A percentile compares a stretch with the other conserved stretches of the same genome.
These are phyloP conservation scores for Noctuana brunneofusca DNA, from an alignment of 2,888 invertebrate genomes.

Conservation along the genomic window DNA sequence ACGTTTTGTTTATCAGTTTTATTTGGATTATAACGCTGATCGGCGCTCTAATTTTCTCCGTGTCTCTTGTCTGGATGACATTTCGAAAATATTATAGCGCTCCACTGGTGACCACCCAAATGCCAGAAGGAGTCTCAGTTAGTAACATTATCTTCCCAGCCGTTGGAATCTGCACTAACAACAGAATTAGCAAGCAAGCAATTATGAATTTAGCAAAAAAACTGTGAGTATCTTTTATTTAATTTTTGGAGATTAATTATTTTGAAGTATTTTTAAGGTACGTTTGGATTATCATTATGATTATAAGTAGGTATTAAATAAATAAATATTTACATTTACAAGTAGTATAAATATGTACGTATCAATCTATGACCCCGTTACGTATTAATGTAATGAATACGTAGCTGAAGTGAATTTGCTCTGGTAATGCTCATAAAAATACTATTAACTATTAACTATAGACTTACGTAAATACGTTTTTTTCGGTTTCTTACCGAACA, in stretches of 20 bases:
- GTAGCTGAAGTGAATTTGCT: too few species aligned
- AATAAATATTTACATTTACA: too few species aligned
- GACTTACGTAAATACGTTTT: too few species aligned
- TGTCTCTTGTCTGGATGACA: slow-evolving; percentile 67
- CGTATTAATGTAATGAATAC: too few species aligned
- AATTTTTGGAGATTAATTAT: too few species aligned
- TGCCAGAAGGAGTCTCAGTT: slow-evolving; percentile 73
- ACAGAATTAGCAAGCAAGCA: slow-evolving; percentile 73
- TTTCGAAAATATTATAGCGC: slow-evolving; percentile 67
- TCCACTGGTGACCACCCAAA: slow-evolving; percentile 70
- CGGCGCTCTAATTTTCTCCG: slow-evolving; percentile 65
- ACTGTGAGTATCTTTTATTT: slow-evolving; percentile 57
- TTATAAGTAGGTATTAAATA: too few species aligned
- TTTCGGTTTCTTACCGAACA: not conserved
- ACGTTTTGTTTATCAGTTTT: slow-evolving; percentile 48
- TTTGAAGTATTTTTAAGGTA: too few species aligned
- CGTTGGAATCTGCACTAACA: slow-evolving; percentile 74
- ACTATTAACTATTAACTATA: too few species aligned
- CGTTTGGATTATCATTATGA: too few species aligned
- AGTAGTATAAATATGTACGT: too few species aligned
- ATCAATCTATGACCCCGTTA: too few species aligned
- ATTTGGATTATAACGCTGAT: slow-evolving; percentile 70
- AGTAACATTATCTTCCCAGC: slow-evolving; percentile 76
- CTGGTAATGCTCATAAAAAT: too few species aligned
- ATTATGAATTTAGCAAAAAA: slow-evolving; percentile 59